Conservation (phyloP, 2,797 vertebrate species). For the Myiotriccus ornatus region DNA sequence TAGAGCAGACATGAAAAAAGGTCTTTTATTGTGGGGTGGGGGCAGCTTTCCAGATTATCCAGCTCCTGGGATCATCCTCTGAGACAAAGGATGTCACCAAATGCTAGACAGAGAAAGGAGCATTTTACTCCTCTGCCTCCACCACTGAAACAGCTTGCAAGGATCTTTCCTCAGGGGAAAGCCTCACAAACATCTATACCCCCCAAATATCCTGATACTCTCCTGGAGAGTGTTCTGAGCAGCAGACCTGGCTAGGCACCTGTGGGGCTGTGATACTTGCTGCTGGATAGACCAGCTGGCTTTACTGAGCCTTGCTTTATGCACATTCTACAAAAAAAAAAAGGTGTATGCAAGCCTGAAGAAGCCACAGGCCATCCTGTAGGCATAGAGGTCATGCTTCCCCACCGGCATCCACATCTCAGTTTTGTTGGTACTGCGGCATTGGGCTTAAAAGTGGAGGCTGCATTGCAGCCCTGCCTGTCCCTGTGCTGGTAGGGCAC, state of each 20-base stretch:
- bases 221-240: neutral
- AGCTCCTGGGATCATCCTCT: neutral
- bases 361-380: neutral
- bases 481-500: neutral
- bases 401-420: neutral
- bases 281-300: neutral
- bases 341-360: neutral
- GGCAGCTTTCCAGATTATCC: neutral
- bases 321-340: neutral
- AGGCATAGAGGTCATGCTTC: neutral
- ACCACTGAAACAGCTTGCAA: neutral
- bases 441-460: neutral
- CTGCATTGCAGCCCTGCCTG: neutral
- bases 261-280: neutral
- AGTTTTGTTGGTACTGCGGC: neutral
- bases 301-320: neutral
- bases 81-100: neutral
- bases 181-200: neutral
- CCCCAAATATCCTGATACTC: neutral
- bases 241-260: neutral
- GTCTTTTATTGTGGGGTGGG: neutral
- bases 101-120: neutral
- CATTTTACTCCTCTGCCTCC: neutral
- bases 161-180: neutral
- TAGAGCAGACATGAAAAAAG: neutral